phyloP scores from a whole-genome alignment of 2,797 vertebrate genomes.

The Kryptopterus vitreolus region DNA sequence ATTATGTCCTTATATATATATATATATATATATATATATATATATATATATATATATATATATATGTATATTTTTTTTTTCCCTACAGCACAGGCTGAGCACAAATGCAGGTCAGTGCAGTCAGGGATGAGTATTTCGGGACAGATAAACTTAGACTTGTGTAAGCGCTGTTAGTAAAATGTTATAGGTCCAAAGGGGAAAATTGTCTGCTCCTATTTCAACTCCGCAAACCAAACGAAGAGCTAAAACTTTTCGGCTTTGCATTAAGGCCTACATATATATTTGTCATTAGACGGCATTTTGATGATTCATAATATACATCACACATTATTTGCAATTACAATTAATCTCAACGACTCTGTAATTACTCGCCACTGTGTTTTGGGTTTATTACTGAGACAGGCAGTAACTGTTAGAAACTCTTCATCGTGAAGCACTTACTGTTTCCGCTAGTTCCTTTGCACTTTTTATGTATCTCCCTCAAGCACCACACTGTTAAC shows the following conservation, averaged over 20 bases:
- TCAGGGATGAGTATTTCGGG: constrained; percentile 53
- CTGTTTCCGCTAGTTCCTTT: background rate
- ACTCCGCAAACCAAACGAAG: background rate
- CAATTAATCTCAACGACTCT: background rate
- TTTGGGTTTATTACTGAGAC: background rate
- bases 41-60: too few species aligned
- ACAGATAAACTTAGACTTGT: constrained; percentile 55
- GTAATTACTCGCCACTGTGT: background rate
- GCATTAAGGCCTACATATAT: background rate
- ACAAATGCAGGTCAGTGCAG: constrained; percentile 1
- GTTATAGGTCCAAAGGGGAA: constrained; percentile 14
- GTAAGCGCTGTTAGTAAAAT: constrained; percentile 41
- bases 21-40: too few species aligned
- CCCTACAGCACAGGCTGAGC: background rate
- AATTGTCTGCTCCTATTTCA: background rate
- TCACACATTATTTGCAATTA: constrained; percentile 1
- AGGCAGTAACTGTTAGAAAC: background rate
- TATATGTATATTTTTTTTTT: background rate
- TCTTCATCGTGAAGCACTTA: background rate
- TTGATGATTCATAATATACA: background rate
- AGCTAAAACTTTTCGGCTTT: constrained; percentile 14
- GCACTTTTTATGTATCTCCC: background rate
- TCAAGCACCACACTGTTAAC: constrained; percentile 1
- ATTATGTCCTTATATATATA: too few species aligned
- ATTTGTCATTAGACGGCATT: background rate